Evolutionary conservation across 2,797 vertebrate species (phyloP).

Genomic region (Micropoecilia bifurca): DNA sequence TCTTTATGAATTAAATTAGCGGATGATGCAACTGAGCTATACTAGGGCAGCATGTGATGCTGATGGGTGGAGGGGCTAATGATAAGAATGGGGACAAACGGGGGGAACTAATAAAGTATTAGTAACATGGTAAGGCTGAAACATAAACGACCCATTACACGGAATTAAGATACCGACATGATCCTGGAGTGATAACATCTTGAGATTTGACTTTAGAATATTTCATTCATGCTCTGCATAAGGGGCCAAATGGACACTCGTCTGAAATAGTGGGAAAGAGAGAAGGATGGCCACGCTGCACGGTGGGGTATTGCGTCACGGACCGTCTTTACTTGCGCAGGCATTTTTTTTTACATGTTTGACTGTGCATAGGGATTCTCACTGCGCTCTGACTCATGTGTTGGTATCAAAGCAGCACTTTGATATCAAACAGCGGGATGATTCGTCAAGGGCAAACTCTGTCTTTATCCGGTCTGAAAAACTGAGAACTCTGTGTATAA

Average conservation of each 20-base stretch:
- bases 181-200: slow-evolving; percentile 45
- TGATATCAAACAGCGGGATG: slow-evolving; percentile 43
- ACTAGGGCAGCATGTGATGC: slow-evolving; percentile 17
- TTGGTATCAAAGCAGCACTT: slow-evolving; percentile 32
- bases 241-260: slow-evolving; percentile 15
- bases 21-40: slow-evolving; percentile 65
- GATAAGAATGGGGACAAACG: slow-evolving; percentile 62
- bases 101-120: slow-evolving; percentile 71
- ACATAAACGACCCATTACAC: slow-evolving; percentile 58
- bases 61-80: slow-evolving; percentile 63
- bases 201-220: slow-evolving; percentile 41
- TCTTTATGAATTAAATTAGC: slow-evolving; percentile 68
- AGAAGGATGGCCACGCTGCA: slow-evolving; percentile 28
- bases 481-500: slow-evolving; percentile 1
- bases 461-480: background rate
- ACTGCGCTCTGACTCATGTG: slow-evolving; percentile 47
- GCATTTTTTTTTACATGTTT: slow-evolving; percentile 58
- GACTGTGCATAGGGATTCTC: slow-evolving; percentile 41
- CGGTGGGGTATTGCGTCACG: slow-evolving; percentile 65
- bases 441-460: slow-evolving; percentile 28
- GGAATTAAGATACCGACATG: slow-evolving; percentile 66
- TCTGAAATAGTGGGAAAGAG: slow-evolving; percentile 15
- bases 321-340: slow-evolving; percentile 62
- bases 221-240: background rate
- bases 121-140: slow-evolving; percentile 61